A percentile compares a stretch with the other conserved stretches of the same genome.
Evolutionary conservation across 1,140 invertebrate species (phyloP).

Genomic region (Conus betulinus): DNA sequence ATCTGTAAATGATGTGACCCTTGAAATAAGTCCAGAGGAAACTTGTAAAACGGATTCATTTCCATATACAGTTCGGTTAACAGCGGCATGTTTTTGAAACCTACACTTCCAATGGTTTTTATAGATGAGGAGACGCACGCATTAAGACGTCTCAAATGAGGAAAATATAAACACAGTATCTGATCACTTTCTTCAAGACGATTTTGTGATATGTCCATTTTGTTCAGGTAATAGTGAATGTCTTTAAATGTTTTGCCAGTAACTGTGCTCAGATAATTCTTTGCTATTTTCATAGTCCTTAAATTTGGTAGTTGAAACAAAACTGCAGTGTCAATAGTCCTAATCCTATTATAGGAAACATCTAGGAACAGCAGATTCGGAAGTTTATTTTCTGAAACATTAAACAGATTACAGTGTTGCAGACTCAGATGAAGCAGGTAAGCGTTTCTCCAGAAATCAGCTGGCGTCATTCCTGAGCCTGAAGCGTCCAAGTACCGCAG

Average conservation of each 20-base stretch:
- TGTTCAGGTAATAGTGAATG: not conserved
- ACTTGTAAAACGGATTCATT: too few species aligned
- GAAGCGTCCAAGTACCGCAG: not conserved
- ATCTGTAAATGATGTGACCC: too few species aligned
- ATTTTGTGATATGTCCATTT: not conserved
- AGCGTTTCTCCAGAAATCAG: not conserved
- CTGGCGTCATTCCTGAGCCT: not conserved
- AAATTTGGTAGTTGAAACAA: conserved; percentile 21
- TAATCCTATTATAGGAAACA: conserved; percentile 26
- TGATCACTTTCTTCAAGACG: not conserved
- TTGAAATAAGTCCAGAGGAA: too few species aligned
- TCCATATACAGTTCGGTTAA: not conserved
- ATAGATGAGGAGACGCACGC: not conserved
- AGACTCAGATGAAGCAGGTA: not conserved
- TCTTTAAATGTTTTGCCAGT: not conserved
- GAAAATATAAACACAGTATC: conserved; percentile 2
- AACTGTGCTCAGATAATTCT: conserved; percentile 9
- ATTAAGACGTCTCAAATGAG: conserved; percentile 10
- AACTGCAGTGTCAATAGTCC: not conserved
- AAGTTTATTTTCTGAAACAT: not conserved
- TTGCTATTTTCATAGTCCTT: not conserved
- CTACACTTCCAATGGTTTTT: conserved; percentile 14
- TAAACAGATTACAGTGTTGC: not conserved
- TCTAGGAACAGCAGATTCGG: conserved; percentile 18
- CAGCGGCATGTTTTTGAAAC: conserved; percentile 15